phyloP scores from a whole-genome alignment of 2,113 vertebrate genomes.

The Merops nubicus region DNA sequence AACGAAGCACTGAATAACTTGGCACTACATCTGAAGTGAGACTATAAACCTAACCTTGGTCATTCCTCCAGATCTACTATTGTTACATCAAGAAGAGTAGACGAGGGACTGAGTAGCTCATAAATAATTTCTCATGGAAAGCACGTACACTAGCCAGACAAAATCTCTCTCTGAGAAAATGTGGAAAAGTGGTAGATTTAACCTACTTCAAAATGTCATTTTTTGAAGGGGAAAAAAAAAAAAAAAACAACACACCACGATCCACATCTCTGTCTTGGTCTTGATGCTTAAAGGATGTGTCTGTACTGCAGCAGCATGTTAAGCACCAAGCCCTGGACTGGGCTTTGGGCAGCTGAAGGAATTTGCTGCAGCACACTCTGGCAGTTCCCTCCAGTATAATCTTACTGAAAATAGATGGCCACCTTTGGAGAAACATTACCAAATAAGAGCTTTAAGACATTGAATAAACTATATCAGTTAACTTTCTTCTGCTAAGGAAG shows the following conservation, averaged over 20 bases:
- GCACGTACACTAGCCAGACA: slow-evolving; percentile 51
- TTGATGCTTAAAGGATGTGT: slow-evolving; percentile 42
- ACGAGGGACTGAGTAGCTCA: slow-evolving; percentile 38
- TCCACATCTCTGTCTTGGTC: slow-evolving; percentile 38
- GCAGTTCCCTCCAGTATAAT: background rate
- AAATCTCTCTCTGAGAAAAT: slow-evolving; percentile 64
- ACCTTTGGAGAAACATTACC: background rate
- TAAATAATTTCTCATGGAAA: slow-evolving; percentile 69
- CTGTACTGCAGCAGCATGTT: slow-evolving; percentile 14
- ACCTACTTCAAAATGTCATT: slow-evolving; percentile 69
- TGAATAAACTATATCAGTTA: background rate
- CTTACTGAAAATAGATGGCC: background rate
- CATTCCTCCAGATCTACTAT: slow-evolving; percentile 63
- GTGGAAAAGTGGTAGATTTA: slow-evolving; percentile 63
- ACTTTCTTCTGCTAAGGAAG: background rate
- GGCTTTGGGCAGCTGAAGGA: background rate
- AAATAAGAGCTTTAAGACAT: background rate
- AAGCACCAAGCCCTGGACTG: background rate
- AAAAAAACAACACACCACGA: too few relatives aligned
- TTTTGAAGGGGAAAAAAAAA: slow-evolving; percentile 36
- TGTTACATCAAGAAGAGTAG: slow-evolving; percentile 55
- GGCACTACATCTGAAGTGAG: slow-evolving; percentile 52
- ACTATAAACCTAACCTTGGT: slow-evolving; percentile 64
- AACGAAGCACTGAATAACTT: slow-evolving; percentile 52
- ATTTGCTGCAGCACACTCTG: background rate